phyloP scores from a whole-genome alignment of 2,113 vertebrate species.

The Haliaeetus leucogaster region DNA sequence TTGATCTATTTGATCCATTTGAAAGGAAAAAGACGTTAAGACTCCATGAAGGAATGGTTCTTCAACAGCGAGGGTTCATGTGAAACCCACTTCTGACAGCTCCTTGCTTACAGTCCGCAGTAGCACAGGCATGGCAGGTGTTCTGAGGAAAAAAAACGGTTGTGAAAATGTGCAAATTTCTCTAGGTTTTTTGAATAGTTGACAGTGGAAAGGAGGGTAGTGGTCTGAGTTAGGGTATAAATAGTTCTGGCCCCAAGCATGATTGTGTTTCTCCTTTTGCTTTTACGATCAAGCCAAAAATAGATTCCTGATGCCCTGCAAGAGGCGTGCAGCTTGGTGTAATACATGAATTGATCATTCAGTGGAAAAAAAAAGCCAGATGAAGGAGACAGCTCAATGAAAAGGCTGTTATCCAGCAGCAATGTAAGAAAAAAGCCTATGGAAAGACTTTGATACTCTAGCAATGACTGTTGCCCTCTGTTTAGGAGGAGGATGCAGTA shows the following conservation, averaged over 20 bases:
- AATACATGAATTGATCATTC: neutral
- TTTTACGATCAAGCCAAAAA: neutral
- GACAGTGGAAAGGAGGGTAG: neutral
- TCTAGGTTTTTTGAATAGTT: neutral
- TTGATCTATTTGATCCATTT: neutral
- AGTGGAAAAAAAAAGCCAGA: neutral
- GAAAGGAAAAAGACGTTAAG: neutral
- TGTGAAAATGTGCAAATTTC: neutral
- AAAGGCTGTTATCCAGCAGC: neutral
- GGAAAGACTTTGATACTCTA: neutral
- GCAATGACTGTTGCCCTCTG: neutral
- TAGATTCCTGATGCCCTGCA: neutral
- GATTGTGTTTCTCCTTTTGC: neutral
- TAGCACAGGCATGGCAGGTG: neutral
- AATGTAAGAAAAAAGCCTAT: neutral
- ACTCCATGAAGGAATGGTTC: neutral
- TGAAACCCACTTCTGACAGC: neutral
- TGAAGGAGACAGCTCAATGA: neutral
- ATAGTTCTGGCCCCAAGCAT: neutral
- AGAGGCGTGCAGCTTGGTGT: neutral
- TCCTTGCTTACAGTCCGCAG: accelerated
- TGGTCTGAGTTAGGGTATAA: neutral
- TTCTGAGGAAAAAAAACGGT: neutral
- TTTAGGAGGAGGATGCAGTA: neutral
- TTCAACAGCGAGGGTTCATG: neutral